Percentiles rank a stretch among this genome's conserved stretches.
phyloP scores from a whole-genome alignment of 2,888 invertebrate species.

The Perizoma affinitatum region DNA sequence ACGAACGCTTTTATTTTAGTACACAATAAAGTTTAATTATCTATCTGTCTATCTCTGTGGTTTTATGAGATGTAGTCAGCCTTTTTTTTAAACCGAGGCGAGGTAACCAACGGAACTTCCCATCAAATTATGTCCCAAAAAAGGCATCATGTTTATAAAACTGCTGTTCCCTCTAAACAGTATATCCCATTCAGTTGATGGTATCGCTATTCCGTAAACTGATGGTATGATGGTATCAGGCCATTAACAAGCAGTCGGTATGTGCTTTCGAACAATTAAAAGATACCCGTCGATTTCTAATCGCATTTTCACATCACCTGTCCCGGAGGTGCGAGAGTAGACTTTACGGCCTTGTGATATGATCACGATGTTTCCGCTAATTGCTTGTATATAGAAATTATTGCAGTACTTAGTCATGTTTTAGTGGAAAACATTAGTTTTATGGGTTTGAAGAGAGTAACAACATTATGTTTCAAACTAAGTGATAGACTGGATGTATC shows the following conservation, averaged over 20 bases:
- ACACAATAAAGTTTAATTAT: no score
- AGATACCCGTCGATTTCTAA: constrained; percentile 56
- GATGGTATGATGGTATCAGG: constrained; percentile 32
- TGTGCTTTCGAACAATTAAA: constrained; percentile 78
- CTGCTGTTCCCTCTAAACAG: constrained; percentile 28
- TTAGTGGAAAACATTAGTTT: constrained; percentile 18
- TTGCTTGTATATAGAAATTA: constrained; percentile 31
- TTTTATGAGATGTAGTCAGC: no score
- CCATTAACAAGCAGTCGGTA: constrained; percentile 43
- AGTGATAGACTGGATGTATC: no score
- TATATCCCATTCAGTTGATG: constrained; percentile 16
- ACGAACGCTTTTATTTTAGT: no score
- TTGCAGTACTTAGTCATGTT: constrained; percentile 10
- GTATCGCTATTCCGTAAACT: constrained; percentile 11
- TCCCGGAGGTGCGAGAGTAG: constrained; percentile 31
- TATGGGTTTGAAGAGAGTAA: constrained; percentile 1
- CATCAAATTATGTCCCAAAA: constrained; percentile 22
- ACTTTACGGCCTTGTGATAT: constrained; percentile 30
- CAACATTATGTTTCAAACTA: no score
- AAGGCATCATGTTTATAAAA: constrained; percentile 5
- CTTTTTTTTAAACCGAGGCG: no score
- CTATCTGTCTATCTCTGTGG: no score
- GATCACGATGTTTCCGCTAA: constrained; percentile 26
- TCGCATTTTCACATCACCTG: constrained; percentile 53
- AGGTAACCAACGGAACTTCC: constrained; percentile 3